phyloP scores from a whole-genome alignment of 2,888 invertebrate species.

The Mylabris sibirica region DNA sequence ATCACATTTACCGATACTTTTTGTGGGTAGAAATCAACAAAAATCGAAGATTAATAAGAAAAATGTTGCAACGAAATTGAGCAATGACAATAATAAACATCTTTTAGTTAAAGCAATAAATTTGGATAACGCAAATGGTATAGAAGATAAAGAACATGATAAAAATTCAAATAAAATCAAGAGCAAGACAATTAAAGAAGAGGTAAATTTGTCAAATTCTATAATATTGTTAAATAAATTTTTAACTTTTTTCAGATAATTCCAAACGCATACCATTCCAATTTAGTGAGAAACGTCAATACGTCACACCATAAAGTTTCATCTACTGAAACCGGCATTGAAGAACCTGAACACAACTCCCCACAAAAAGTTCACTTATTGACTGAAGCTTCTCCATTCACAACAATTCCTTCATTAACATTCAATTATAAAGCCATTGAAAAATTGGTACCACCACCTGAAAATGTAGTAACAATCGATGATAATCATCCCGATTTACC shows the following conservation, averaged over 20 bases:
- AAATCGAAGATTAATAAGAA: background rate
- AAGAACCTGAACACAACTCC: too few species aligned
- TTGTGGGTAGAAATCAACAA: background rate
- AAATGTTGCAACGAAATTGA: background rate
- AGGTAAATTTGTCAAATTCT: background rate
- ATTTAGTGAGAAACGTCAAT: background rate
- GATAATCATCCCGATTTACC: background rate
- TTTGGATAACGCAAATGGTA: background rate
- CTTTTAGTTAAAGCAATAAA: background rate
- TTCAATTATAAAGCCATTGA: background rate
- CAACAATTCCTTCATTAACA: background rate
- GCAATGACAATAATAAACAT: background rate
- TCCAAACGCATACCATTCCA: background rate
- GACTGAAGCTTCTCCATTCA: background rate
- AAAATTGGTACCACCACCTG: background rate
- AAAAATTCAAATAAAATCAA: background rate
- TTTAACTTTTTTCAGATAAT: background rate
- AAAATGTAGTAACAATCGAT: background rate
- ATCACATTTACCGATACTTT: background rate
- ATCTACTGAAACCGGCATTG: too few species aligned
- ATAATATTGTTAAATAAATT: too few species aligned
- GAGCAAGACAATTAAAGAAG: background rate
- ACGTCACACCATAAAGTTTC: too few species aligned
- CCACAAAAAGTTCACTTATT: too few species aligned
- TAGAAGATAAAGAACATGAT: background rate